Evolutionary conservation across 2,888 invertebrate species (phyloP).

Genomic region (Rhamnusium bicolor): DNA sequence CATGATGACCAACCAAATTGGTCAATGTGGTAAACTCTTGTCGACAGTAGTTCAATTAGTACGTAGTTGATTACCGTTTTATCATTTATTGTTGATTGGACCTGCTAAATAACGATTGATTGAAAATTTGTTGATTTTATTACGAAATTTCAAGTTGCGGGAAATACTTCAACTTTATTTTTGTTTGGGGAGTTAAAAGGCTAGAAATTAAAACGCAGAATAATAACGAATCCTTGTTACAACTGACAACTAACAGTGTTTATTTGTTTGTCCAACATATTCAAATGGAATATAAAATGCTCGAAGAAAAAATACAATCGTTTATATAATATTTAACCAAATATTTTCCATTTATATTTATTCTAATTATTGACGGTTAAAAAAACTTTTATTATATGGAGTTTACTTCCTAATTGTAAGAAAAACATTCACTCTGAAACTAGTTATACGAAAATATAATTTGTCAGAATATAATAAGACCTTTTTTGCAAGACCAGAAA

Average conservation of each 20-base stretch:
- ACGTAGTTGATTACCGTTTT: neutral
- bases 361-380: too few relatives aligned
- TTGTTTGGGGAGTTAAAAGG: neutral
- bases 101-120: neutral
- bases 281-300: neutral
- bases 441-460: too few relatives aligned
- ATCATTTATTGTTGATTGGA: constrained; percentile 9
- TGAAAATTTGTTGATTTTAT: neutral
- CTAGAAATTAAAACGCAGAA: neutral
- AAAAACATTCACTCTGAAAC: too few relatives aligned
- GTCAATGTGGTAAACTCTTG: neutral
- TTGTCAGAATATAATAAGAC: too few relatives aligned
- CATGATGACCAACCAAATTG: neutral
- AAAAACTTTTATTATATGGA: too few relatives aligned
- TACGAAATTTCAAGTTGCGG: neutral
- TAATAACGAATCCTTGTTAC: neutral
- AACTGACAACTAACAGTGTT: neutral
- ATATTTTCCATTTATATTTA: too few relatives aligned
- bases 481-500: too few relatives aligned
- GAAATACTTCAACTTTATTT: neutral
- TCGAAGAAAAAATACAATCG: too few relatives aligned
- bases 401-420: too few relatives aligned
- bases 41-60: constrained; percentile 4
- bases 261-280: neutral
- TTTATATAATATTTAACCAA: too few relatives aligned